These are phyloP conservation scores for Beroe forskalii DNA, from an alignment of 37 sponge, comb jelly and placozoan species.

Conservation along the genomic window DNA sequence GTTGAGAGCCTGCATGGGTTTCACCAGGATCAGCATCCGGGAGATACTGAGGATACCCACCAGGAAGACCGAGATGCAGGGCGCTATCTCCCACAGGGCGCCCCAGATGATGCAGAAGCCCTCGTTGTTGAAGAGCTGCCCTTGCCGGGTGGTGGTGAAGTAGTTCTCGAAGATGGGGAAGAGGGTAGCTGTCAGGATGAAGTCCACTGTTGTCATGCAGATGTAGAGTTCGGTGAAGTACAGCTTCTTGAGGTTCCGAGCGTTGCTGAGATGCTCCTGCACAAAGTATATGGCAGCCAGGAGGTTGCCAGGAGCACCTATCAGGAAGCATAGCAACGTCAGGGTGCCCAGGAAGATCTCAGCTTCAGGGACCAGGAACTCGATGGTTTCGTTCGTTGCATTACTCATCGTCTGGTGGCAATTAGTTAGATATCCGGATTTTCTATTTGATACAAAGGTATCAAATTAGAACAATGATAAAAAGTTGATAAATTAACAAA, in stretches of 20 bases:
- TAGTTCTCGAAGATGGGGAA: constrained; percentile 44
- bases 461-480: too few relatives aligned
- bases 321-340: background rate
- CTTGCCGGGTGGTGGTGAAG: background rate
- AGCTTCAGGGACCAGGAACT: too few relatives aligned
- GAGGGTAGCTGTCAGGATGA: constrained; percentile 26
- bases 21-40: constrained; percentile 25
- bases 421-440: too few relatives aligned
- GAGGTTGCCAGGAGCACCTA: constrained; percentile 14
- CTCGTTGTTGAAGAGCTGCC: background rate
- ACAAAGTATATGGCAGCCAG: constrained; percentile 44
- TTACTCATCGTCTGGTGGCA: too few relatives aligned
- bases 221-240: constrained; percentile 26
- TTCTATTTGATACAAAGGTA: too few relatives aligned
- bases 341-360: background rate
- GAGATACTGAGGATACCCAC: constrained; percentile 43
- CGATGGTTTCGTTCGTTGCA: too few relatives aligned
- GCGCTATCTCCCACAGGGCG: constrained; percentile 4
- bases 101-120: constrained; percentile 29
- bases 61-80: constrained; percentile 42
- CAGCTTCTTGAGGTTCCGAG: constrained; percentile 12
- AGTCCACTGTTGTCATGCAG: constrained; percentile 8
- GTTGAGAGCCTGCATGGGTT: constrained; percentile 4
- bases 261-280: constrained; percentile 19
- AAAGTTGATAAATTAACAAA: too few relatives aligned